Evolutionary conservation across 2,113 vertebrate species (phyloP).

Genomic region (Heterochromis multidens): DNA sequence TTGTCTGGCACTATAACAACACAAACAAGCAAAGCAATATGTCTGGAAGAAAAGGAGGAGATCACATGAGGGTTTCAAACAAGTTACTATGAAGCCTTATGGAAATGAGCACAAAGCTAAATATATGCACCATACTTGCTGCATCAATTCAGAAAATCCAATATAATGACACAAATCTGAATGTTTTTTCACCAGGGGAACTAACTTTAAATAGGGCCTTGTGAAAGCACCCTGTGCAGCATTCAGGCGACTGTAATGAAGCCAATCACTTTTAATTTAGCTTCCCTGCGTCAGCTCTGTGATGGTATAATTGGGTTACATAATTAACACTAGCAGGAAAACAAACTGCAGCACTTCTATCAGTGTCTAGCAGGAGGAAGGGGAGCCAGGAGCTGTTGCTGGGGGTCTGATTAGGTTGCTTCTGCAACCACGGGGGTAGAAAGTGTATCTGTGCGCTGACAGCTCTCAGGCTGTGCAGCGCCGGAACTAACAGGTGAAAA

Average conservation of each 20-base stretch:
- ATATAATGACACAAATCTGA: slow-evolving; percentile 23
- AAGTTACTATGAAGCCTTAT: not conserved
- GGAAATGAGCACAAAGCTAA: slow-evolving; percentile 32
- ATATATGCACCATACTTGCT: slow-evolving; percentile 14
- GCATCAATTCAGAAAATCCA: slow-evolving; percentile 14
- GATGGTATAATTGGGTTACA: slow-evolving; percentile 74
- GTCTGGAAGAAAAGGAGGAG: not conserved
- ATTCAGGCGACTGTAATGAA: slow-evolving; percentile 67
- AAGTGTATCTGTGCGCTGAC: slow-evolving; percentile 25
- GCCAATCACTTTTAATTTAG: slow-evolving; percentile 75
- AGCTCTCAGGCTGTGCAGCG: slow-evolving; percentile 10
- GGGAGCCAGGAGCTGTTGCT: slow-evolving; percentile 31
- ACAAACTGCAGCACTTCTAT: slow-evolving; percentile 62
- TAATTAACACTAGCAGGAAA: slow-evolving; percentile 71
- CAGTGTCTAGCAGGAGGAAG: slow-evolving; percentile 58
- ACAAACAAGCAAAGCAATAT: slow-evolving; percentile 19
- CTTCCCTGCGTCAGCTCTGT: slow-evolving; percentile 54
- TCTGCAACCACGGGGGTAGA: slow-evolving; percentile 28
- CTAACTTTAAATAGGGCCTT: slow-evolving; percentile 57
- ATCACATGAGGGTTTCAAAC: slow-evolving; percentile 12
- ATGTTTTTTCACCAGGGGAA: slow-evolving; percentile 30
- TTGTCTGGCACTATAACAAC: not conserved
- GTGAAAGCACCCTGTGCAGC: slow-evolving; percentile 50
- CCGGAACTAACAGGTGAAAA: slow-evolving; percentile 41
- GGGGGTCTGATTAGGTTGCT: slow-evolving; percentile 53